Percentiles rank a stretch among this genome's conserved stretches.
Evolutionary conservation across 2,113 vertebrate species (phyloP).

Genomic region (Barbus barbus): DNA sequence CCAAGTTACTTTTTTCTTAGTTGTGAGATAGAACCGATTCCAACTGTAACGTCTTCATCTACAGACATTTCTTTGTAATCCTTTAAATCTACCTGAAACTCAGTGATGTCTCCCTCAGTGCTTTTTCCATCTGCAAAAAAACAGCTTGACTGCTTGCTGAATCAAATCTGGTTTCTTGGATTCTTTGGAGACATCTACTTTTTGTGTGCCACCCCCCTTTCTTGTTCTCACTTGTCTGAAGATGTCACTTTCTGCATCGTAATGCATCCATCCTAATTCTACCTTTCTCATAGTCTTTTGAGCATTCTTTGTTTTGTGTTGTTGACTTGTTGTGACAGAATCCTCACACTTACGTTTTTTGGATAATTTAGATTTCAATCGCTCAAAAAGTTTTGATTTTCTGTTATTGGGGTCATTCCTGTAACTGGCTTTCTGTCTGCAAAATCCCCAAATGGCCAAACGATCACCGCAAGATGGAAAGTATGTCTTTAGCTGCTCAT

Average conservation of each 20-base stretch:
- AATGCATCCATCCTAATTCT: constrained; percentile 36
- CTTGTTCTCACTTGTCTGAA: constrained; percentile 36
- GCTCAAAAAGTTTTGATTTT: constrained; percentile 28
- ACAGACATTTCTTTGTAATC: constrained; percentile 9
- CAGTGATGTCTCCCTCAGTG: constrained; percentile 5
- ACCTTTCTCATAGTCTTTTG: constrained; percentile 32
- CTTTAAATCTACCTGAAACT: constrained; percentile 18
- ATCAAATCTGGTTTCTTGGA: constrained; percentile 26
- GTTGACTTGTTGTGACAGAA: background rate
- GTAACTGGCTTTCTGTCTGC: background rate
- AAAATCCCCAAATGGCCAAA: constrained; percentile 35
- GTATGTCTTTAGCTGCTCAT: no score
- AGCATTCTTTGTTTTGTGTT: background rate
- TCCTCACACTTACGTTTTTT: background rate
- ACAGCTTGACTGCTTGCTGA: constrained; percentile 3
- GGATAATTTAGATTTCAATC: background rate
- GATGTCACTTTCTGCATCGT: background rate
- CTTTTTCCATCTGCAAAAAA: constrained; percentile 20
- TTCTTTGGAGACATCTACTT: constrained; percentile 15
- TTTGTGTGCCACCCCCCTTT: constrained; percentile 8
- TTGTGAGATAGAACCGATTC: constrained; percentile 20
- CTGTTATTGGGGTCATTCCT: background rate
- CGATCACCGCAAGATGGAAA: constrained; percentile 18
- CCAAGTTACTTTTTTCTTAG: background rate
- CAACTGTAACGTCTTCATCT: constrained; percentile 17